Conservation (phyloP, 2,113 vertebrate genomes). For the Gymnorhina tibicen region DNA sequence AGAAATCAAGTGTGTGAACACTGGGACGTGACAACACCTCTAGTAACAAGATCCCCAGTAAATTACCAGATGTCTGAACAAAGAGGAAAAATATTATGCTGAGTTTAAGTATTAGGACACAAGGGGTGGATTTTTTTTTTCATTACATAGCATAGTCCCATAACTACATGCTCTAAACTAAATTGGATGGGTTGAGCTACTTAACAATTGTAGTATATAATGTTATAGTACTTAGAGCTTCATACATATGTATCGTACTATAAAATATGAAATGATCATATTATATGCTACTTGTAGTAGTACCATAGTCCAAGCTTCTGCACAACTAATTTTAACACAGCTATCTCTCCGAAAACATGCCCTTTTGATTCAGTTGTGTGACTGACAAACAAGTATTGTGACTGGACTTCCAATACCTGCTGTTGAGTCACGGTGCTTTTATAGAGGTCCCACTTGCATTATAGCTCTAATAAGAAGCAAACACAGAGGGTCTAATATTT, state of each 20-base stretch:
- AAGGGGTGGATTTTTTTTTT: not conserved
- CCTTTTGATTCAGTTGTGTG: not conserved
- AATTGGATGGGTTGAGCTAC: not conserved
- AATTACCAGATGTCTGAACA: not conserved
- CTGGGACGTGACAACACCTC: not conserved
- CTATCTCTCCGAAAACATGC: not conserved
- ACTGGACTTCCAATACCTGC: not conserved
- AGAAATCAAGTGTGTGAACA: not conserved
- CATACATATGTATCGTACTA: not conserved
- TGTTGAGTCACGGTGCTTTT: not conserved
- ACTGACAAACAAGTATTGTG: not conserved
- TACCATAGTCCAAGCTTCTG: not conserved
- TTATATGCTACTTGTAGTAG: not conserved
- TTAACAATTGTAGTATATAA: not conserved
- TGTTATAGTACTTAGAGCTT: not conserved
- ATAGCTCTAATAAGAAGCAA: not conserved
- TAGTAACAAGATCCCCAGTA: not conserved
- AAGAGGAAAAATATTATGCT: not conserved
- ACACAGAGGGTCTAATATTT: not conserved
- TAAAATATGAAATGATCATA: not conserved
- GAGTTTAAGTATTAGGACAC: not conserved
- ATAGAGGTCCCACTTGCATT: not conserved
- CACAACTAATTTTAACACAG: not conserved
- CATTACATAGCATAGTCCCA: not conserved
- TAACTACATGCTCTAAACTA: not conserved